Evolutionary conservation across 2,888 invertebrate genomes (phyloP).

Genomic region (Trissolcus brochymenae): DNA sequence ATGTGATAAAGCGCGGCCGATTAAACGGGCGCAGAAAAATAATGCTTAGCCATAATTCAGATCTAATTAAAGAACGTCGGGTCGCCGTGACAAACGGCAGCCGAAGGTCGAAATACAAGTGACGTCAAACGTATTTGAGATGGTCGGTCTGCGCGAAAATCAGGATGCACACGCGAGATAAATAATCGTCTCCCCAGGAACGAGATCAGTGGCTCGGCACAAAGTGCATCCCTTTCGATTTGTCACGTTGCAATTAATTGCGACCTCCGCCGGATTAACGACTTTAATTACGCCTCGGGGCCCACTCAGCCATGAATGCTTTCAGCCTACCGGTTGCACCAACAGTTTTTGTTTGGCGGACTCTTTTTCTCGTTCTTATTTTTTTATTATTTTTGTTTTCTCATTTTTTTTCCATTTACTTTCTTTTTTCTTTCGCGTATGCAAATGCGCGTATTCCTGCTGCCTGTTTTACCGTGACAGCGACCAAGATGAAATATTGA

Average conservation of each 20-base stretch:
- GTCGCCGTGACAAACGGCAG: slow-evolving; percentile 42
- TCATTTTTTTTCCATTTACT: no score
- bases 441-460: slow-evolving; percentile 53
- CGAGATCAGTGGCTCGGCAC: slow-evolving; percentile 57
- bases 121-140: slow-evolving; percentile 34
- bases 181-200: slow-evolving; percentile 58
- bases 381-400: slow-evolving; percentile 3
- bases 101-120: slow-evolving; percentile 51
- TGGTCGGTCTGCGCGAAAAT: slow-evolving; percentile 51
- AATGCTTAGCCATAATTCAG: slow-evolving; percentile 52
- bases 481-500: slow-evolving; percentile 55
- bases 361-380: slow-evolving; percentile 8
- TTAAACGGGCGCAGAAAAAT: slow-evolving; percentile 37
- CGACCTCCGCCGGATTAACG: slow-evolving; percentile 66
- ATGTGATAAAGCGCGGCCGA: slow-evolving; percentile 36
- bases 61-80: slow-evolving; percentile 46
- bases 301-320: slow-evolving; percentile 48
- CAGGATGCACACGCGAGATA: slow-evolving; percentile 55
- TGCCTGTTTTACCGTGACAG: slow-evolving; percentile 58
- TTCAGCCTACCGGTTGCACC: slow-evolving; percentile 31
- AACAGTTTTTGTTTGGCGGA: slow-evolving; percentile 43
- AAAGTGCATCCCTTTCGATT: slow-evolving; percentile 61
- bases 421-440: slow-evolving; percentile 28
- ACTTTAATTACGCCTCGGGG: slow-evolving; percentile 63
- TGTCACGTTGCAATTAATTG: slow-evolving; percentile 69